Base-by-base conservation (phyloP, 2,888 invertebrate genomes). In the Ecdyonurus torrentis region DNA sequence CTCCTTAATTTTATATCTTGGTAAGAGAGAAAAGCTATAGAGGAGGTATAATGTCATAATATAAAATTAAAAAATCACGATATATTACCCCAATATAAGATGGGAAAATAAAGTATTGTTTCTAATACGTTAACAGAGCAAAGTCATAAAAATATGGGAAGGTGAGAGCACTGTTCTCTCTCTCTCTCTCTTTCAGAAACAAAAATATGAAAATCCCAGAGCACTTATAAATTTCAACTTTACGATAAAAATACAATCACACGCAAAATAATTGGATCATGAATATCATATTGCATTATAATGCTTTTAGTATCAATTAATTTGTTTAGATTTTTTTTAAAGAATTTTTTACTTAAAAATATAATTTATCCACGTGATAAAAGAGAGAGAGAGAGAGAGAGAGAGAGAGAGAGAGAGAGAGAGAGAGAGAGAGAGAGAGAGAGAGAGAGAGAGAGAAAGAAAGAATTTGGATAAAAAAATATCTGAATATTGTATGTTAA, bases 41-140 rank as follows among this genome's bases (percentile, higher is more conserved):
- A 37, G 37, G 15, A 10, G 15, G 5, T 5, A 37, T 10, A 15
- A 5, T 37, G 37, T 37, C 37, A 37, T 37, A 15, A 15, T 5
- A 15, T 37, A 37, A 65, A 66, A 66, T 66, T 66, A 67, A 67
- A n/a, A 67, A 66, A 66, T 65, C 63, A 65, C 65, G 66, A 66
- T 65, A 65, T 66, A 66, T 67, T 67, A 65, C 66, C 67, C 64
- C 63, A 63, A 37, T 61, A 53, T 52, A 64, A 64, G 61, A 64
- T 64, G 64, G 64, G 62, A 62, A n/a, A n/a, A n/a, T n/a, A n/a
- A 64, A 64, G 64, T 64, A 64, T 64, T 64, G 64, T 64, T 64
- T 64, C 62, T 37, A 15, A 37, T 37, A 15, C 37, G 15, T 5
- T 10, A 37, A 37, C 5, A 37, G 37, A 15, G 15, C 15, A 37